Base-by-base conservation (phyloP, 1,140 invertebrate species). In the Drosophila bocki region DNA sequence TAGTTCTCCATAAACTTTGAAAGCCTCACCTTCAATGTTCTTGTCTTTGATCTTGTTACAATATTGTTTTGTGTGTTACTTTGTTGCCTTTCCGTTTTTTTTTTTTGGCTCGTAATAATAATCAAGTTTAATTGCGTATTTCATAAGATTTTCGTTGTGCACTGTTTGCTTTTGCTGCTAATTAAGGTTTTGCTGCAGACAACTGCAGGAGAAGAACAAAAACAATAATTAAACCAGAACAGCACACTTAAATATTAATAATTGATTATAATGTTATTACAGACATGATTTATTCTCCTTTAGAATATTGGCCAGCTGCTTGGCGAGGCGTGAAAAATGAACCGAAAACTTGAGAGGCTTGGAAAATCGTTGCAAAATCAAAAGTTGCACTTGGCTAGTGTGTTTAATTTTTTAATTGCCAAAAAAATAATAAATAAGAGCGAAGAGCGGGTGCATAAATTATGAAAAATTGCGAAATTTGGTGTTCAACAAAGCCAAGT, bases 111-210 rank as follows among this genome's bases (percentile, higher is more conserved):
- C 58, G 64, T 65, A 71, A 70, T 53, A 50, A 84, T 67, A 76
- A 86, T 82, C 48, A 76, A 76, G 58, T 74, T 63, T 80, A 86
- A 86, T 83, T 79, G 68, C 42, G 61, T 74, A 88, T 87, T 87
- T 87, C 84, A 77, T 88, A 87, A 87, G 83, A 83, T 84, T 77
- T 44, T 70, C 84, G 83, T 75, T 80, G 64, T 84, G 83, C 83
- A 78, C 83, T 87, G 84, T 84, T 87, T 87, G 72, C 68, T 80
- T 80, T 88, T 87, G 84, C 80, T 61, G 72, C 76, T 88, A 88
- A 87, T 87, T 87, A 84, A 84, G 60, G 80, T 82, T 69, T 39
- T 5, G 54, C 37, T 33, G 48, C 41, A 50, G 39, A 54, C 29
- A 50, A 29, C 64, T 47, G 57, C n/a, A 26, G 37, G 45, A 32